Conservation (phyloP, 2,888 invertebrate species). For the Furcula furcula region DNA sequence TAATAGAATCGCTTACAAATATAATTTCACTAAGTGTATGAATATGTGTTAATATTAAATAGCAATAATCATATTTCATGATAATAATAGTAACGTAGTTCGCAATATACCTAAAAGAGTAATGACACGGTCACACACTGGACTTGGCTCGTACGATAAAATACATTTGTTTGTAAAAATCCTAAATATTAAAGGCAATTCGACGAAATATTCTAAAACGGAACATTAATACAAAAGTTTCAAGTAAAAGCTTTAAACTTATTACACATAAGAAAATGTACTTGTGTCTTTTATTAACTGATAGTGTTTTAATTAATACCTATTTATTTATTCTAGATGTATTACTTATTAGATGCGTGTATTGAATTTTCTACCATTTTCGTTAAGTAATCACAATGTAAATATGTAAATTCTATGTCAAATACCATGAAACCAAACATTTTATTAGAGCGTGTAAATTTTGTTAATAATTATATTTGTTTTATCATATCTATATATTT, state of each 20-base stretch:
- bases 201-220: too few relatives aligned
- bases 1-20: not conserved
- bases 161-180: too few relatives aligned
- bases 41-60: too few relatives aligned
- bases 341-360: constrained; percentile 21
- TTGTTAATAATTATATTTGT: constrained; percentile 69
- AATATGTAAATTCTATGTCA: constrained; percentile 79
- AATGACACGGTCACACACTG: too few relatives aligned
- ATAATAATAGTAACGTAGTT: too few relatives aligned
- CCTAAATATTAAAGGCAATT: too few relatives aligned
- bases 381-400: constrained; percentile 63
- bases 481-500: constrained; percentile 53
- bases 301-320: constrained; percentile 40
- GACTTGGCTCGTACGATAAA: too few relatives aligned
- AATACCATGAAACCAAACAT: constrained; percentile 80
- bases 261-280: constrained; percentile 31
- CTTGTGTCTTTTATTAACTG: constrained; percentile 26
- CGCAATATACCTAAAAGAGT: too few relatives aligned
- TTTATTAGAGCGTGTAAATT: constrained; percentile 73
- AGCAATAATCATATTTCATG: too few relatives aligned
- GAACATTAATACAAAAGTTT: constrained; percentile 20
- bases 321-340: constrained; percentile 68
- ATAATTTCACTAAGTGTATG: not conserved
- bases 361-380: constrained; percentile 63
- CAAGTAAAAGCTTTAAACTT: constrained; percentile 40